Evolutionary conservation across 2,797 vertebrate species (phyloP).

Genomic region (Epinephelus coioides): DNA sequence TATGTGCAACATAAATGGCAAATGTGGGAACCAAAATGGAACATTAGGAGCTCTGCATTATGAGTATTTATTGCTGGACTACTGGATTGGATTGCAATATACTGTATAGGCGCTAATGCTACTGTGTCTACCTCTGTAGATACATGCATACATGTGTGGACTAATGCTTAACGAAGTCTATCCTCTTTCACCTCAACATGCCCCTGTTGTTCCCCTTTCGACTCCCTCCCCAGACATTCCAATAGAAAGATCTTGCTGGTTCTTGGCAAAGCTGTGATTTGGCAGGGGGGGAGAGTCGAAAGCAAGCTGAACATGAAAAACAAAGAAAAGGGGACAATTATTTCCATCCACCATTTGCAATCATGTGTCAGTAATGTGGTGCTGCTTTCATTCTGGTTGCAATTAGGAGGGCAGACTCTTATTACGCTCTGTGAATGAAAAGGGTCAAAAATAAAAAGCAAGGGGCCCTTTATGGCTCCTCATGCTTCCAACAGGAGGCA

Average conservation of each 20-base stretch:
- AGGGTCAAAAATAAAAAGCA: conserved; percentile 66
- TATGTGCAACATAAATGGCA: background rate
- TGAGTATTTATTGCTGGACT: background rate
- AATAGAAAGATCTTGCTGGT: conserved; percentile 58
- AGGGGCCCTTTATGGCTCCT: conserved; percentile 32
- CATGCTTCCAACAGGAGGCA: conserved; percentile 32
- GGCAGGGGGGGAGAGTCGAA: conserved; percentile 10
- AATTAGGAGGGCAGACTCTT: conserved; percentile 69
- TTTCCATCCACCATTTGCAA: conserved; percentile 69
- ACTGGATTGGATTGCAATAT: conserved; percentile 1
- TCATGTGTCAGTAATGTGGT: conserved; percentile 71
- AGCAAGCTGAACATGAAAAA: conserved; percentile 56
- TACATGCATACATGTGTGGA: conserved; percentile 8
- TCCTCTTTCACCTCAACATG: conserved; percentile 45
- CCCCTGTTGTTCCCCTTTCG: conserved; percentile 39
- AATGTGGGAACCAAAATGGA: conserved; percentile 14
- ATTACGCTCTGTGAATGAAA: conserved; percentile 61
- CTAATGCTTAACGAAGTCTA: conserved; percentile 30
- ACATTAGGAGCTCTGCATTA: conserved; percentile 10
- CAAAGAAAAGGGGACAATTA: conserved; percentile 69
- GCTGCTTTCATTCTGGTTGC: conserved; percentile 68
- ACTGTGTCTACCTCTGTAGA: background rate
- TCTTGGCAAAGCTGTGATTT: conserved; percentile 56
- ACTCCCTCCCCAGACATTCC: conserved; percentile 56
- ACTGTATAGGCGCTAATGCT: conserved; percentile 4